These are phyloP conservation scores for Trichopoda pennipes DNA, from an alignment of 2,888 invertebrate genomes.

Conservation along the genomic window DNA sequence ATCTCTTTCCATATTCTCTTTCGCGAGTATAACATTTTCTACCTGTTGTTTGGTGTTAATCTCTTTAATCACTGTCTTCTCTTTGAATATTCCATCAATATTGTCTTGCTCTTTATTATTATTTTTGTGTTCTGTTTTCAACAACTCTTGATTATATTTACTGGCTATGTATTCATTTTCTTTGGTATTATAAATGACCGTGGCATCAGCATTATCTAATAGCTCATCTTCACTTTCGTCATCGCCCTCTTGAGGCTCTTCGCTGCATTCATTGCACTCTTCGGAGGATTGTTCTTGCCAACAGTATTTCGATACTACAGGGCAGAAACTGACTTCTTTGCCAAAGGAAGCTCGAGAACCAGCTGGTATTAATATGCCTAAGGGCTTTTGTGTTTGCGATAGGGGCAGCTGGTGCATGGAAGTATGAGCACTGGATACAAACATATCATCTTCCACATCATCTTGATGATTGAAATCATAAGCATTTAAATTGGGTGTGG, in stretches of 20 bases:
- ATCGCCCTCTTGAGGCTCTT: constrained; percentile 20
- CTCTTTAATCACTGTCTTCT: constrained; percentile 34
- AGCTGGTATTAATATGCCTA: constrained; percentile 77
- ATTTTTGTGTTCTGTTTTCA: constrained; percentile 33
- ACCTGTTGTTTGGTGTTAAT: constrained; percentile 13
- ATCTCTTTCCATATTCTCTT: constrained; percentile 28
- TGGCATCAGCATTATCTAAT: constrained; percentile 75
- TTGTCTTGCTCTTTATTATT: constrained; percentile 70
- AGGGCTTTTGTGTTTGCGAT: constrained; percentile 80
- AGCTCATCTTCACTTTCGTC: constrained; percentile 71
- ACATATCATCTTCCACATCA: constrained; percentile 81
- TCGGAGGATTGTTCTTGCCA: constrained; percentile 86
- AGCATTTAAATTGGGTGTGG: constrained; percentile 85
- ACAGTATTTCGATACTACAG: constrained; percentile 89
- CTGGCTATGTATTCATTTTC: constrained; percentile 76
- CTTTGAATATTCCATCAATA: constrained; percentile 49
- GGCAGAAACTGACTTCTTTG: constrained; percentile 89
- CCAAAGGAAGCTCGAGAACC: constrained; percentile 79
- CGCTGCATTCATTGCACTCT: constrained; percentile 72
- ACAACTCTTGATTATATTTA: constrained; percentile 53
- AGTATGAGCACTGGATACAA: constrained; percentile 84
- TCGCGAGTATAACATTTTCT: constrained; percentile 23
- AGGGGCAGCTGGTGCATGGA: constrained; percentile 83
- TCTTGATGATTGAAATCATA: constrained; percentile 75
- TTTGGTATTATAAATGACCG: constrained; percentile 76